Percentiles rank a stretch among this genome's conserved stretches.
Conservation (phyloP, 1,140 invertebrate genomes). For the Meloidogyne chitwoodi region DNA sequence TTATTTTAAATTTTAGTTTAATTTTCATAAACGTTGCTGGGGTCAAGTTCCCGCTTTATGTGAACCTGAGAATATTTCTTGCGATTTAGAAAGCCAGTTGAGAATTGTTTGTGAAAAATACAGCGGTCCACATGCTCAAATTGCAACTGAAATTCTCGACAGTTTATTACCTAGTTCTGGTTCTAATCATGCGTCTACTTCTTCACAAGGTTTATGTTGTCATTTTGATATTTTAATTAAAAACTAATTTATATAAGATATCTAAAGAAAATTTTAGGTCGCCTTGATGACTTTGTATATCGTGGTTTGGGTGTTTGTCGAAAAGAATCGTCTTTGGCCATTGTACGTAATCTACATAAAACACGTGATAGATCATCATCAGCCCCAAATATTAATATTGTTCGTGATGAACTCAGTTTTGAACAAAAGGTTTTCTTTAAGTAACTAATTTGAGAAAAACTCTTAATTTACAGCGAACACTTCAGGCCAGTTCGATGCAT, state of each 20-base stretch:
- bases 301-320: not conserved
- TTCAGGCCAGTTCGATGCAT: constrained; percentile 41
- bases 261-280: not conserved
- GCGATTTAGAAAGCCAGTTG: constrained; percentile 43
- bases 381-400: constrained; percentile 45
- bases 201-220: not conserved
- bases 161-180: constrained; percentile 20
- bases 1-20: constrained; percentile 20
- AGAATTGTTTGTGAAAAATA: constrained; percentile 37
- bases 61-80: constrained; percentile 34
- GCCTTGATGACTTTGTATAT: not conserved
- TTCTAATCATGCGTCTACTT: not conserved
- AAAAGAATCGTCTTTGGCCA: not conserved
- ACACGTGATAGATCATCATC: constrained; percentile 44
- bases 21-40: constrained; percentile 46
- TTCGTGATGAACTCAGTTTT: constrained; percentile 41
- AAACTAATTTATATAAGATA: too few species aligned
- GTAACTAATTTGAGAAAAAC: not conserved
- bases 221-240: not conserved
- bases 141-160: constrained; percentile 38
- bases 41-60: constrained; percentile 44
- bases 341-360: not conserved
- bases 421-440: constrained; percentile 22
- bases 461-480: constrained; percentile 19
- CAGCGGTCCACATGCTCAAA: constrained; percentile 30